These are phyloP conservation scores for Chloebia gouldiae DNA, from an alignment of 2,113 vertebrate species.

Conservation along the genomic window DNA sequence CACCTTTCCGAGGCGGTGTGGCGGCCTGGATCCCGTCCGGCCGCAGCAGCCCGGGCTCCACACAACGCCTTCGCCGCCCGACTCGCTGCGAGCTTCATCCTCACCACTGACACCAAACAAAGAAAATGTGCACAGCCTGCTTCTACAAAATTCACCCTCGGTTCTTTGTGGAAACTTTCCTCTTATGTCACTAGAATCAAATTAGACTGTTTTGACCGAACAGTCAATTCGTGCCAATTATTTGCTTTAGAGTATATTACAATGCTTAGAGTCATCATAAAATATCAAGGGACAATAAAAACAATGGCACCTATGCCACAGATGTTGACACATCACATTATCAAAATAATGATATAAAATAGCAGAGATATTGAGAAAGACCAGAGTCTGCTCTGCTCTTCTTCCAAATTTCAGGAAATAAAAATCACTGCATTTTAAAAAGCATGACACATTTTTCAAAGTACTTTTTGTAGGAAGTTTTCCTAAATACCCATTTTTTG, in stretches of 20 bases:
- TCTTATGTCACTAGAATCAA: background rate
- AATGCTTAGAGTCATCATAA: background rate
- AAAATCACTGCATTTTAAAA: background rate
- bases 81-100: background rate
- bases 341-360: background rate
- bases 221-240: background rate
- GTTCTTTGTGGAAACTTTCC: background rate
- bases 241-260: background rate
- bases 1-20: background rate
- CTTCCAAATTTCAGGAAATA: background rate
- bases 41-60: background rate
- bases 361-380: background rate
- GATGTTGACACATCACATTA: background rate
- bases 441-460: background rate
- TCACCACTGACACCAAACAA: background rate
- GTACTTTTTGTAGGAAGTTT: background rate
- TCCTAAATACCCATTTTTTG: background rate
- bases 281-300: background rate
- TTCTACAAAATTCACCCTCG: background rate
- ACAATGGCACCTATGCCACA: background rate
- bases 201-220: background rate
- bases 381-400: background rate
- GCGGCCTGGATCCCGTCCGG: background rate
- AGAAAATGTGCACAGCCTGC: background rate
- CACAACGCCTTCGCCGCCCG: background rate